A percentile compares a stretch with the other conserved stretches of the same genome.
Evolutionary conservation across 2,113 vertebrate genomes (phyloP).

Genomic region (rabbit (Oryctolagus cuniculus)): mOryCun1.1 NC_091445.1:6730001-6730500

Average conservation of each 20-base stretch:
- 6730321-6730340: neutral
- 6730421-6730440: constrained; percentile 14
- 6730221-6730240: neutral
- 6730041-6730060: neutral
- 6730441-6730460: neutral
- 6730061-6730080: neutral
- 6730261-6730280: constrained; percentile 84
- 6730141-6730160: neutral
- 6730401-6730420: neutral
- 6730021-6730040: neutral
- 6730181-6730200: neutral
- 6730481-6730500: neutral
- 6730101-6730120: neutral
- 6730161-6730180: neutral
- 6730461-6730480: constrained; percentile 23
- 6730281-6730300: neutral
- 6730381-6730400: neutral
- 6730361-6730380: constrained; percentile 14
- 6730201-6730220: neutral
- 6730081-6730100: neutral
- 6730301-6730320: neutral
- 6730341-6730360: neutral
- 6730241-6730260: constrained; percentile 80
- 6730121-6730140: neutral
- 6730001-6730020: neutral